Evolutionary conservation across 2,113 vertebrate genomes (phyloP), one percentile per base, ranked within the genome.

Genomic region (Phoxinus phoxinus): DNA sequence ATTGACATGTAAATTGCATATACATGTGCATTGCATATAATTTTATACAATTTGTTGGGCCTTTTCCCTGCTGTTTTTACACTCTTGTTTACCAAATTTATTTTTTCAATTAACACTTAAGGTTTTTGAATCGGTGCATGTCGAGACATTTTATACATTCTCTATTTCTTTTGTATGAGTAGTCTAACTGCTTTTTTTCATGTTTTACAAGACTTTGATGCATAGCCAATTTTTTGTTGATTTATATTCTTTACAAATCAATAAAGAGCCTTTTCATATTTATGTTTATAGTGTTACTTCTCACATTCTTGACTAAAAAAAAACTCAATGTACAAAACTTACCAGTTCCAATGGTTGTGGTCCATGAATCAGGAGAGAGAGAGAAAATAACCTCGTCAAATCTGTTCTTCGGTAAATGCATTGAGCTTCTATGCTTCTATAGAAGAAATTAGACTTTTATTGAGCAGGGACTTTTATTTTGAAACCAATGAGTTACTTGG

Each of bases 101-200:
- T 84, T 84, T 80, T 41, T 84, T 32, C 27, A 27, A 30, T 32
- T 75, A 37, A 69, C 37, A 56, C 8, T 72, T 13, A 69, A n/a
- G 53, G 48, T 85, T 56, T 61, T 75, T 81, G 10, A 73, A 75
- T 56, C 73, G 56, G 9, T 84, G 76, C 83, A 79, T 79, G 84
- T 82, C 11, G 69, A 78, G 23, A 30, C 59, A 58, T 71, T 85
- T 86, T 84, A 84, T 86, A 88, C 76, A 37, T 84, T 80, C 48
- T 59, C 15, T 81, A 46, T 46, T 69, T 71, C 65, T 71, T 83
- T 83, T 81, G 79, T 81, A 81, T 46, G 41, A 48, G 6, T 82
- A 83, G 32, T 83, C 51, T 25, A 27, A 63, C 19, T 44, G 25
- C 35, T n/a, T n/a, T 67, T 81, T 81, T 27, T 32, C 65, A 35